Evolutionary conservation across 2,797 vertebrate species (phyloP), one percentile per base, ranked within the genome.

Genomic region (Trachurus trachurus): DNA sequence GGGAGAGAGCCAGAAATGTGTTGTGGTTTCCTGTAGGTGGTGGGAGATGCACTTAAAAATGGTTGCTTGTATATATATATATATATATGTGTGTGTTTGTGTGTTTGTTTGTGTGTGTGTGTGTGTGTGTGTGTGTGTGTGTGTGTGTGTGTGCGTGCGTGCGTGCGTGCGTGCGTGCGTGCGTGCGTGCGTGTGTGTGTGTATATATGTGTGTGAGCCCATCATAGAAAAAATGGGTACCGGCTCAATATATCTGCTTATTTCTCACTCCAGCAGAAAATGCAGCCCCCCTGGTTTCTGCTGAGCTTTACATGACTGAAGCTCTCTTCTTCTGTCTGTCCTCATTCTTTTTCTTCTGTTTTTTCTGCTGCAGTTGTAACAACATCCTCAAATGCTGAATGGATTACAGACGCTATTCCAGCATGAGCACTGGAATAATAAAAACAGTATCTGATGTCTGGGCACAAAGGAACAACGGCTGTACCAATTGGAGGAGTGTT

Each of bases 11-110:
- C 68, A 83, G 53, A 74, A 80, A 81, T 80, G 80, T 63, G 77
- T 70, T 74, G 80, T 75, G 88, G 62, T 67, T 83, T 91, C 74
- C 83, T 88, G 79, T 72, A 90, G 87, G 76, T 84, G 85, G 78
- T 72, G 71, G 17, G 58, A 22, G 40, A 73, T 53, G 71, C 59
- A 81, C 34, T 73, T 85, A 42, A 80, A 74, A 83, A 76, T 45
- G 52, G 64, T 67, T 72, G 68, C 15, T 19, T 47, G 16, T 47
- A 11, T 11, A n/a, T n/a, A n/a, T n/a, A n/a, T n/a, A n/a, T n/a
- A n/a, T n/a, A n/a, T n/a, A n/a, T n/a, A n/a, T n/a, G n/a, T n/a
- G n/a, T n/a, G n/a, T 76, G 10, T 53, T 1, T 70, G 59, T 60
- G 44, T 47, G 34, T 58, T n/a, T 63, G n/a, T 57, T 52, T 68